Conservation (phyloP, 2,113 vertebrate genomes). For the Edolisoma coerulescens region DNA sequence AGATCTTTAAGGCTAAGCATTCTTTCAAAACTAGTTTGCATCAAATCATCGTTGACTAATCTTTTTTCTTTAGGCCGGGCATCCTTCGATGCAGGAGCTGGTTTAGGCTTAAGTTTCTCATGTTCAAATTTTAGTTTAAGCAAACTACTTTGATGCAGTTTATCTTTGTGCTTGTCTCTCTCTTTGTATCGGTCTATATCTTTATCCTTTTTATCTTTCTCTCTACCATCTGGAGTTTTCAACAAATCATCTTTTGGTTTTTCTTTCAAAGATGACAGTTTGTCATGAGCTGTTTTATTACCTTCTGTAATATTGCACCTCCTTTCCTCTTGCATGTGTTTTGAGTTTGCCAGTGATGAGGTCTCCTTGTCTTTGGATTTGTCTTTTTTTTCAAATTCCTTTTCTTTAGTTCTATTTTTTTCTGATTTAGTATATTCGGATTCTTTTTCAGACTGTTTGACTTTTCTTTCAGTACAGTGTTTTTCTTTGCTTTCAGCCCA, state of each 20-base stretch:
- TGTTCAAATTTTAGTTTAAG: conserved; percentile 78
- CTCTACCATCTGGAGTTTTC: conserved; percentile 82
- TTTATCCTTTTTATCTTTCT: conserved; percentile 90
- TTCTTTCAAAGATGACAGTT: conserved; percentile 76
- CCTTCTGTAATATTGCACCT: conserved; percentile 76
- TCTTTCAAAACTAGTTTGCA: conserved; percentile 98
- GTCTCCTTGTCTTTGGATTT: conserved; percentile 80
- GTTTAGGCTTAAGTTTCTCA: conserved; percentile 84
- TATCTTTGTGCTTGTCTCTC: conserved; percentile 87
- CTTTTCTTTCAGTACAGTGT: conserved; percentile 80
- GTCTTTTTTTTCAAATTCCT: conserved; percentile 84
- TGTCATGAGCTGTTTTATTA: conserved; percentile 74
- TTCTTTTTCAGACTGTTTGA: conserved; percentile 82
- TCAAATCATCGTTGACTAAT: conserved; percentile 95
- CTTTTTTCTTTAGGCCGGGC: conserved; percentile 91
- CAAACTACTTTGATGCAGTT: conserved; percentile 78
- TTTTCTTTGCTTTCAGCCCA: conserved; percentile 85
- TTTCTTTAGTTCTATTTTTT: conserved; percentile 83
- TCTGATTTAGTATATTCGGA: conserved; percentile 82
- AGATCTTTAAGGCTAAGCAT: conserved; percentile 98
- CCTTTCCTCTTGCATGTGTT: conserved; percentile 83
- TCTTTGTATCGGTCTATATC: conserved; percentile 90
- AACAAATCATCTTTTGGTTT: conserved; percentile 88
- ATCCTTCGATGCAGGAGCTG: conserved; percentile 78
- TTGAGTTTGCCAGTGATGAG: conserved; percentile 71